Conservation (phyloP, 2,113 vertebrate genomes). For the Phalacrocorax carbo region DNA sequence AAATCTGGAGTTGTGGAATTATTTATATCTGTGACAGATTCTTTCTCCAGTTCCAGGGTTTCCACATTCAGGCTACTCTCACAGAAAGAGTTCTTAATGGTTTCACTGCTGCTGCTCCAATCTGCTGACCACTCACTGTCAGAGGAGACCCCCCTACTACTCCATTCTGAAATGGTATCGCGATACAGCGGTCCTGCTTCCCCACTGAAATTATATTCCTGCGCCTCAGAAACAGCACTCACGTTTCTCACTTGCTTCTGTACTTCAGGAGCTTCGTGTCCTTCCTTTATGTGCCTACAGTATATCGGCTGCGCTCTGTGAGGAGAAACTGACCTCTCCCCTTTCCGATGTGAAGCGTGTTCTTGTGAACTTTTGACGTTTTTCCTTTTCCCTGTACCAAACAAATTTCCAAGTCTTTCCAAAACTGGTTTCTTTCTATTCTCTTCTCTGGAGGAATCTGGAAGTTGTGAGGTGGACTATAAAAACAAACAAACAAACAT, state of each 20-base stretch:
- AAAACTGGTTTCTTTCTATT: conserved; percentile 78
- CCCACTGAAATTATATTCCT: conserved; percentile 41
- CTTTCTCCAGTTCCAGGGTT: conserved; percentile 38
- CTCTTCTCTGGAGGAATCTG: conserved; percentile 72
- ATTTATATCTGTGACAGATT: conserved; percentile 51
- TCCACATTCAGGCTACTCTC: conserved; percentile 62
- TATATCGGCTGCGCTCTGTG: neutral
- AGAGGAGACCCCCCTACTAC: conserved; percentile 22
- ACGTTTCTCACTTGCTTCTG: neutral
- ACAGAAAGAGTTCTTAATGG: conserved; percentile 59
- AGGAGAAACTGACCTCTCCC: conserved; percentile 27
- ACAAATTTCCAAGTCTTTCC: conserved; percentile 77
- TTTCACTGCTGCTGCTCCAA: conserved; percentile 35
- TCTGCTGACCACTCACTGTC: conserved; percentile 62
- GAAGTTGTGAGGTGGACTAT: conserved; percentile 74
- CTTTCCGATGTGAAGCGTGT: conserved; percentile 11
- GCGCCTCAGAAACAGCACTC: neutral
- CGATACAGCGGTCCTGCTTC: conserved; percentile 7
- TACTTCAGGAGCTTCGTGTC: neutral
- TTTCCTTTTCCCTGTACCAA: conserved; percentile 73
- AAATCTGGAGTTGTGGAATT: conserved; percentile 69
- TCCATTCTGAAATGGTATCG: conserved; percentile 59
- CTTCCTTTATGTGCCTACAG: conserved; percentile 33
- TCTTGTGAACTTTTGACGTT: conserved; percentile 64
- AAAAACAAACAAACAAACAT: conserved; percentile 18